These are phyloP conservation scores for Athrips mouffetella DNA, from an alignment of 2,888 invertebrate genomes.

Conservation along the genomic window DNA sequence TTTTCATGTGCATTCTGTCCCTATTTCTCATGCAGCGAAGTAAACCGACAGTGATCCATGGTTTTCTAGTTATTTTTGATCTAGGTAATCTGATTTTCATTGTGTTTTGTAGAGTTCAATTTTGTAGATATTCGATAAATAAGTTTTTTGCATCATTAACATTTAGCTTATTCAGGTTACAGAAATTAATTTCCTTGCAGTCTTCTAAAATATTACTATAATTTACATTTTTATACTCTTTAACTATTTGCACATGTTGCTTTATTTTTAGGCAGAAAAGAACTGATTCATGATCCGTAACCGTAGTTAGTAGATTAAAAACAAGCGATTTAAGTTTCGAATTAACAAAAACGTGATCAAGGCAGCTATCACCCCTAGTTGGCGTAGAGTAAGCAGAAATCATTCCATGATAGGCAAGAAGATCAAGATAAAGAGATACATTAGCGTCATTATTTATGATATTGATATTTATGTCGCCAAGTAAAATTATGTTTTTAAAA, in stretches of 20 bases:
- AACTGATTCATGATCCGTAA: slow-evolving; percentile 13
- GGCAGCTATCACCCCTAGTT: slow-evolving; percentile 11
- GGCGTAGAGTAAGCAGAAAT: slow-evolving; percentile 3
- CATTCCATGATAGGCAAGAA: slow-evolving; percentile 4
- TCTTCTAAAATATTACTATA: neutral
- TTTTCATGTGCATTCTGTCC: slow-evolving; percentile 8
- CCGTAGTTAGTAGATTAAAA: neutral
- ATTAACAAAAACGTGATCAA: slow-evolving; percentile 16
- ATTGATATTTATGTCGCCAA: slow-evolving; percentile 20
- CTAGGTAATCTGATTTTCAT: slow-evolving; percentile 6
- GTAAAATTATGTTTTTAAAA: slow-evolving; percentile 12
- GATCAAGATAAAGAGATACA: slow-evolving; percentile 7
- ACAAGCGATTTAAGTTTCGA: neutral
- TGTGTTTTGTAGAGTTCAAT: neutral
- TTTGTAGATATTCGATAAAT: slow-evolving; percentile 1
- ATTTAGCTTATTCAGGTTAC: too few species aligned
- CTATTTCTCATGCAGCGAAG: slow-evolving; percentile 10
- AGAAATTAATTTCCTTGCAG: too few species aligned
- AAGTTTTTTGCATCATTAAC: neutral
- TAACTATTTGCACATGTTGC: neutral
- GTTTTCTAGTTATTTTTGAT: slow-evolving; percentile 16
- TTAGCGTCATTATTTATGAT: neutral
- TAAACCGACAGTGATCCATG: too few species aligned
- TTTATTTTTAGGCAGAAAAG: slow-evolving; percentile 4
- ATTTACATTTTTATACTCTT: neutral